phyloP scores from a whole-genome alignment of 2,888 invertebrate species.

The Malthinus seriepunctatus region DNA sequence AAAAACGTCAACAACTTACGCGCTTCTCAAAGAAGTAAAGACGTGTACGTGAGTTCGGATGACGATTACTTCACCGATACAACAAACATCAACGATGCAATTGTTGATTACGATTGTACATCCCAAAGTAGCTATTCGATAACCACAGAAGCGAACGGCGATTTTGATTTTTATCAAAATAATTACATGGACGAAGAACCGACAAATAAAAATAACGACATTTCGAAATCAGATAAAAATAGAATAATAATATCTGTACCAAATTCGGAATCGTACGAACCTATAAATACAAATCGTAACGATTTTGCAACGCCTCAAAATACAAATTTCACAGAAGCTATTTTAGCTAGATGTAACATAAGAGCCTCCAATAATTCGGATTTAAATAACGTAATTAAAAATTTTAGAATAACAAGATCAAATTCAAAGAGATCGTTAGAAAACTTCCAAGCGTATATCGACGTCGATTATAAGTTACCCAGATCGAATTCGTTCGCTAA shows the following conservation, averaged over 20 bases:
- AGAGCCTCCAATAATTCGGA: conserved; percentile 8
- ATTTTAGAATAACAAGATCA: conserved; percentile 45
- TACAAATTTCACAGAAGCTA: conserved; percentile 11
- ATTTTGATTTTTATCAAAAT: conserved; percentile 64
- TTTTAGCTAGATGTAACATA: conserved; percentile 9
- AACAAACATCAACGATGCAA: conserved; percentile 46
- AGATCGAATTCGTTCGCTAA: conserved; percentile 49
- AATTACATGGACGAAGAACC: conserved; percentile 34
- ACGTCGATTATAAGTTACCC: conserved; percentile 39
- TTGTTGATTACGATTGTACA: conserved; percentile 37
- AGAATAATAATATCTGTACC: neutral
- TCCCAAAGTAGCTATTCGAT: conserved; percentile 60
- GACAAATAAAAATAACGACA: neutral
- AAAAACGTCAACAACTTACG: conserved; percentile 13
- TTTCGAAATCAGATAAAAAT: conserved; percentile 3
- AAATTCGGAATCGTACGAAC: conserved; percentile 4
- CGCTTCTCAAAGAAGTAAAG: conserved; percentile 15
- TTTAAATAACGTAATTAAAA: conserved; percentile 11
- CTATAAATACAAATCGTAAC: conserved; percentile 6
- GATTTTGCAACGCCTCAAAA: conserved; percentile 5
- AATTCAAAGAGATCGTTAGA: conserved; percentile 51
- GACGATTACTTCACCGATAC: conserved; percentile 52
- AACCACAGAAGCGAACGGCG: conserved; percentile 66
- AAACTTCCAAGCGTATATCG: conserved; percentile 48
- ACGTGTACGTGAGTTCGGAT: conserved; percentile 37